phyloP scores from a whole-genome alignment of 2,113 vertebrate genomes.

The Zapornia atra region DNA sequence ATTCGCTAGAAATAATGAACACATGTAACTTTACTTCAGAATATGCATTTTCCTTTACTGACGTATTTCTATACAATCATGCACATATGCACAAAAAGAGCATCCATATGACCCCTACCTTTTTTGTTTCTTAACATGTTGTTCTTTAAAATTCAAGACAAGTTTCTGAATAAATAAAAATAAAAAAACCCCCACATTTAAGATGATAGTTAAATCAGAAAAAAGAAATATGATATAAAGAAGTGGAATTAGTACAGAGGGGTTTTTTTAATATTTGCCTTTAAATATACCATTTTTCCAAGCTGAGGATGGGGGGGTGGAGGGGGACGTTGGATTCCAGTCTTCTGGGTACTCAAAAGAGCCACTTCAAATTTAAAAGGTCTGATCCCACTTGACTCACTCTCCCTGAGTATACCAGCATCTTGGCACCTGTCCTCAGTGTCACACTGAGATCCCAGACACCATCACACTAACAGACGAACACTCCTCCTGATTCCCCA shows the following conservation, averaged over 20 bases:
- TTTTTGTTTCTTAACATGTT: neutral
- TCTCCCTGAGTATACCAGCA: neutral
- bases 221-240: neutral
- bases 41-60: neutral
- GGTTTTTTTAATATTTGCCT: neutral
- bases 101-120: neutral
- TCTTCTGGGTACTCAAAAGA: neutral
- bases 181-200: neutral
- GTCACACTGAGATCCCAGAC: neutral
- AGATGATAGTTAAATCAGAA: neutral
- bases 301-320: neutral
- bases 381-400: neutral
- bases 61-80: neutral
- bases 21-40: neutral
- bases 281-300: neutral
- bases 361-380: neutral
- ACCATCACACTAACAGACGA: neutral
- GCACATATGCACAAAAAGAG: neutral
- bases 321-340: too few relatives aligned
- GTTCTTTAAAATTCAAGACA: neutral
- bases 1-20: neutral
- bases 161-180: neutral
- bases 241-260: neutral
- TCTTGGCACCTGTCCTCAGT: neutral
- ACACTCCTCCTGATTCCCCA: neutral